phyloP scores from a whole-genome alignment of 2,113 vertebrate species.

The Trogon melanurus region DNA sequence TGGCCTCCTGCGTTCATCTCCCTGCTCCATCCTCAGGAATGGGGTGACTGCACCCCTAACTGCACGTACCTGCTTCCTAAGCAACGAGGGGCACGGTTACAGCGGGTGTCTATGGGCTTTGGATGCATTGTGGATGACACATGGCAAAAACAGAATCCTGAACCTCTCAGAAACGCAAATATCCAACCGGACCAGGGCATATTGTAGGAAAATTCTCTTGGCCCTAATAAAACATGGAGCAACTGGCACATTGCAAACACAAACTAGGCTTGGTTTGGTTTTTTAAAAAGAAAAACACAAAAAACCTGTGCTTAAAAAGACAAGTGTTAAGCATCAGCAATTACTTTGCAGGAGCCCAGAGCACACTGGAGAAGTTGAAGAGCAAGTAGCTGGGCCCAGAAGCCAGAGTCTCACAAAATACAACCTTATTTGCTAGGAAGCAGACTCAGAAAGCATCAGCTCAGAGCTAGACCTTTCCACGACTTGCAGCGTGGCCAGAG shows the following conservation, averaged over 20 bases:
- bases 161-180: background rate
- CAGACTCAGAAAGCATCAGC: background rate
- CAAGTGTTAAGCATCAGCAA: background rate
- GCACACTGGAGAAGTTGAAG: background rate
- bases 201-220: background rate
- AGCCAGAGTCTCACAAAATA: background rate
- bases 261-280: background rate
- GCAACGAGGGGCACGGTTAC: rapidly evolving
- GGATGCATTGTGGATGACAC: background rate
- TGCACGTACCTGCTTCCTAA: rapidly evolving
- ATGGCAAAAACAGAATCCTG: background rate
- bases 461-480: background rate
- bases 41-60: background rate
- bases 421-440: background rate
- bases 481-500: background rate
- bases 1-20: background rate
- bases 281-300: background rate
- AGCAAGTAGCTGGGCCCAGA: background rate
- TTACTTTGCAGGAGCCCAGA: background rate
- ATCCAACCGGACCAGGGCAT: background rate
- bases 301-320: background rate
- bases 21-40: background rate
- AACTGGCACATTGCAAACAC: background rate
- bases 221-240: background rate
- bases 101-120: background rate